These are phyloP conservation scores for Simalia tracyae DNA, from an alignment of 2,797 vertebrate genomes.

Conservation along the genomic window DNA sequence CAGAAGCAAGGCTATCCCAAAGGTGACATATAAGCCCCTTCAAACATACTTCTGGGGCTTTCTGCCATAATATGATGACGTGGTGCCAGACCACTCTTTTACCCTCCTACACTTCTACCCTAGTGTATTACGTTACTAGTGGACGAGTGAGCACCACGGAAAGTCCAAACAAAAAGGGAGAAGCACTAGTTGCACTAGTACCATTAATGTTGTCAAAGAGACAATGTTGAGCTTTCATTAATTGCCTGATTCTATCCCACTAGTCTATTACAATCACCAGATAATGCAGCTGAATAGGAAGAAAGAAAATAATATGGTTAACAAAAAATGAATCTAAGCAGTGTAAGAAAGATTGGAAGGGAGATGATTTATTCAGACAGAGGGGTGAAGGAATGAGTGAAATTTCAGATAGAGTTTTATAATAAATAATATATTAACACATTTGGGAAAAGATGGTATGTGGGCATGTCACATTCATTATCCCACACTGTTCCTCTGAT, in stretches of 20 bases:
- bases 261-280: background rate
- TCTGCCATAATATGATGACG: too few species aligned
- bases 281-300: background rate
- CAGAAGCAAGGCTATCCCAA: background rate
- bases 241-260: background rate
- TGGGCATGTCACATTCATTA: constrained; percentile 10
- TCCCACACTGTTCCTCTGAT: background rate
- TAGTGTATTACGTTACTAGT: background rate
- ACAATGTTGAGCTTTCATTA: background rate
- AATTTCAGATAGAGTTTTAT: background rate
- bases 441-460: background rate
- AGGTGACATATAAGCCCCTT: background rate
- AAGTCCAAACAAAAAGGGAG: background rate
- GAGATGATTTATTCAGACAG: background rate
- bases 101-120: background rate
- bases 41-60: background rate
- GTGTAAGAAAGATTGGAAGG: constrained; percentile 2
- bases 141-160: background rate
- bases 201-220: background rate
- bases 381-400: background rate
- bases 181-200: background rate
- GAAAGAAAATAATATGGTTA: background rate
- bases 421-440: background rate
- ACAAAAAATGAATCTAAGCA: constrained; percentile 6
- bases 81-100: background rate